Percentiles rank a stretch among this genome's conserved stretches.
These are phyloP conservation scores for Ivindomyrus marchei DNA, from an alignment of 2,113 vertebrate species.

Conservation along the genomic window DNA sequence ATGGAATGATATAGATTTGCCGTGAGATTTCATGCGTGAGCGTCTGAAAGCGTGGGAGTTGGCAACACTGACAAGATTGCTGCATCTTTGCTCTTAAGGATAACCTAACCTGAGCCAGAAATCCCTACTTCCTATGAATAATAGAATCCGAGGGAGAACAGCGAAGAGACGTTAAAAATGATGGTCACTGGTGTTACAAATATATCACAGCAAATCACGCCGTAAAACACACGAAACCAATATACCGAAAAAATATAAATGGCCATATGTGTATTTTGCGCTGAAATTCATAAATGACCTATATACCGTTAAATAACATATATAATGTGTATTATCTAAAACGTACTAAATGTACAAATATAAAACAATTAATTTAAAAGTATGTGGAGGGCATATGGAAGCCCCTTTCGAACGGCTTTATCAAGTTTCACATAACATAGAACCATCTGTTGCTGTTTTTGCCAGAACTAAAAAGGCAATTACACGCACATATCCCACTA, in stretches of 20 bases:
- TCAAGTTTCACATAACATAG: neutral
- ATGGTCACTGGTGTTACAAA: neutral
- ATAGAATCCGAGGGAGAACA: neutral
- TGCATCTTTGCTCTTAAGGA: neutral
- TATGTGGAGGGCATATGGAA: neutral
- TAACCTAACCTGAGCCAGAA: neutral
- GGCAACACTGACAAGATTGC: neutral
- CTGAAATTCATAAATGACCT: neutral
- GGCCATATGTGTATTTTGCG: neutral
- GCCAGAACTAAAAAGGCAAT: neutral
- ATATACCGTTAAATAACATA: neutral
- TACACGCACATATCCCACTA: neutral
- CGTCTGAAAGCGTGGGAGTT: neutral
- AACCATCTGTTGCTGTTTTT: conserved; percentile 62
- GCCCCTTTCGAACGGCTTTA: neutral
- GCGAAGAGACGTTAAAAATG: neutral
- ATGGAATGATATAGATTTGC: neutral
- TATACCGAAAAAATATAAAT: neutral
- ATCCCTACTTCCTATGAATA: neutral
- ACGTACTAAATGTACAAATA: neutral
- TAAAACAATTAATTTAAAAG: neutral
- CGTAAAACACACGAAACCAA: neutral
- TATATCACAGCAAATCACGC: neutral
- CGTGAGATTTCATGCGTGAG: neutral
- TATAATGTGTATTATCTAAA: neutral